Conservation (phyloP, 2,797 vertebrate genomes). For the Chelmon rostratus region DNA sequence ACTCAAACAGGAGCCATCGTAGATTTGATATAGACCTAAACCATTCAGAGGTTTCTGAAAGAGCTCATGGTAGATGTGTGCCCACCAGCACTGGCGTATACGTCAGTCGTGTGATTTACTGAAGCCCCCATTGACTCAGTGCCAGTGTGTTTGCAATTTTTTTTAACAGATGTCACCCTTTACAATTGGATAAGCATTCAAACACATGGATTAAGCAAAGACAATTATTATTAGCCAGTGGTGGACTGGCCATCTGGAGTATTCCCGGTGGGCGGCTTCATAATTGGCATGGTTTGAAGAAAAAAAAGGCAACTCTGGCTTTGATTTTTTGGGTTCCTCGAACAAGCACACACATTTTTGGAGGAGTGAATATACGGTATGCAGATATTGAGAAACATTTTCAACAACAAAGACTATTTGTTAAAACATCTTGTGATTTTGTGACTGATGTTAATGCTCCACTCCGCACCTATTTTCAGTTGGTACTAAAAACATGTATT, state of each 20-base stretch:
- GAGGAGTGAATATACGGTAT: background rate
- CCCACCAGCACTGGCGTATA: background rate
- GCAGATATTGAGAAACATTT: background rate
- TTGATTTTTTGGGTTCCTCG: background rate
- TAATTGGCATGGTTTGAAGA: background rate
- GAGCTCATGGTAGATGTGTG: background rate
- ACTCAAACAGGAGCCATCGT: constrained; percentile 11
- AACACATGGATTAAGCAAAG: constrained; percentile 16
- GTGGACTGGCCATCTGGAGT: constrained; percentile 8
- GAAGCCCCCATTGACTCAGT: background rate
- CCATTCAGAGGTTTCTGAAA: background rate
- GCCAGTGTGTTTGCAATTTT: background rate
- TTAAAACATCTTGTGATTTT: background rate
- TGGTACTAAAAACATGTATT: background rate
- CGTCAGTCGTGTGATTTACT: constrained; percentile 1
- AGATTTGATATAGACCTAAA: too few species aligned
- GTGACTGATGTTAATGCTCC: background rate
- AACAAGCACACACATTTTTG: background rate
- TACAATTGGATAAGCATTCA: constrained; percentile 16
- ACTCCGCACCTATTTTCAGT: background rate
- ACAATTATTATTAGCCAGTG: constrained; percentile 16
- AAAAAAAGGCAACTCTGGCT: background rate
- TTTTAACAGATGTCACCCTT: constrained; percentile 14
- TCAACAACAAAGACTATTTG: background rate
- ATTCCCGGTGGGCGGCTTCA: background rate